A percentile compares a stretch with the other conserved stretches of the same genome.
Conservation (phyloP, 2,888 invertebrate species). For the Pseudococcus longispinus region DNA sequence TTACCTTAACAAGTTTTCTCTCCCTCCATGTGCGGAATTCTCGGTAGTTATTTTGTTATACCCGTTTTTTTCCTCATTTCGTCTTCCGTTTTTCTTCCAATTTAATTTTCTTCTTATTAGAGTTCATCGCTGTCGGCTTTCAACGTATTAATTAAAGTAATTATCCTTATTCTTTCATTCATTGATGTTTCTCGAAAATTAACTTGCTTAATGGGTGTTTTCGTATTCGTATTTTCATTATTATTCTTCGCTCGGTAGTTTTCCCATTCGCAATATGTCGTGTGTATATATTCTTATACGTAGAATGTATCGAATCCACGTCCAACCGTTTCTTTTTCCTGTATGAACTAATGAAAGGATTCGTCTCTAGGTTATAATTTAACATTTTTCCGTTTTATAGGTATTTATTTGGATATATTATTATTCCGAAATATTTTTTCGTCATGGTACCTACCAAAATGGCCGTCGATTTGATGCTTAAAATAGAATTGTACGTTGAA, state of each 20-base stretch:
- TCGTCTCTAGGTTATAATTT: neutral
- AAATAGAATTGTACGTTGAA: neutral
- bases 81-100: conserved; percentile 35
- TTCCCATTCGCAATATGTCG: conserved; percentile 40
- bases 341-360: neutral
- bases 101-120: conserved; percentile 38
- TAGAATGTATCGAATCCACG: neutral
- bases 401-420: neutral
- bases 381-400: neutral
- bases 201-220: conserved; percentile 34
- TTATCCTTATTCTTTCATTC: conserved; percentile 36
- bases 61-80: conserved; percentile 17
- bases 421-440: neutral
- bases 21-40: conserved; percentile 3
- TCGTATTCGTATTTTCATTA: conserved; percentile 38
- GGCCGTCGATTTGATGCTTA: neutral
- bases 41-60: neutral
- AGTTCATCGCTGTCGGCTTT: conserved; percentile 51
- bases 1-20: conserved; percentile 55
- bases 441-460: neutral
- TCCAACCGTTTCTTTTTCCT: neutral
- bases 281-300: neutral
- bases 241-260: neutral
- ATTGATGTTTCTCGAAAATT: conserved; percentile 41
- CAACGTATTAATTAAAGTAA: conserved; percentile 52